These are phyloP conservation scores for Salvator merianae DNA, from an alignment of 2,113 vertebrate genomes.

Conservation along the genomic window DNA sequence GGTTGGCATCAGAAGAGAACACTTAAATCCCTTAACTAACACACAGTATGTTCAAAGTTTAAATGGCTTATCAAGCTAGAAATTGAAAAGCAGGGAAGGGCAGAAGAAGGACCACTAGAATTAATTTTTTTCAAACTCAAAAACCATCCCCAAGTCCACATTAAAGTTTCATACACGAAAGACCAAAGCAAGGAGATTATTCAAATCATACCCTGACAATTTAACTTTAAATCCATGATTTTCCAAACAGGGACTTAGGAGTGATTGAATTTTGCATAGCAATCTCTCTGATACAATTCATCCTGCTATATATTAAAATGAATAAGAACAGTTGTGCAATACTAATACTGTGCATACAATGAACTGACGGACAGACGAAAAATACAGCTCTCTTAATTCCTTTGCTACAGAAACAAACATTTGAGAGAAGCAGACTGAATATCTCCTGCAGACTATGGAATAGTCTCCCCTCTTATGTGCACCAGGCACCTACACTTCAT, in stretches of 20 bases:
- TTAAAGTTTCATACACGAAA: background rate
- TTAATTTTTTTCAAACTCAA: background rate
- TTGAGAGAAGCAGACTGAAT: too few species aligned
- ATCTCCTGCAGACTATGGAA: too few species aligned
- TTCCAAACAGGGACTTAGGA: background rate
- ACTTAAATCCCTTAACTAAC: background rate
- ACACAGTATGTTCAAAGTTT: slow-evolving; percentile 22
- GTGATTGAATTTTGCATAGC: background rate
- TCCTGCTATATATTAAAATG: background rate
- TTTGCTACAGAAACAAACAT: too few species aligned
- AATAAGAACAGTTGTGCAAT: background rate
- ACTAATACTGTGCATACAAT: background rate
- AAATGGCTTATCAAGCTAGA: slow-evolving; percentile 21
- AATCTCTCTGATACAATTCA: background rate
- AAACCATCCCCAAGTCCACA: background rate
- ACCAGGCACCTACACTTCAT: too few species aligned
- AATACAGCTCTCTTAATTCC: background rate
- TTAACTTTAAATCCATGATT: background rate
- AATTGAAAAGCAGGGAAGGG: too few species aligned
- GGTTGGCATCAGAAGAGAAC: background rate
- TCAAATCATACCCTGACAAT: background rate
- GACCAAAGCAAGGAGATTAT: background rate
- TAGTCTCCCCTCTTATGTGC: too few species aligned
- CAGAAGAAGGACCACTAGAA: background rate
- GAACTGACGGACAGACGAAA: background rate